phyloP scores from a whole-genome alignment of 1,140 invertebrate genomes.

The Coelopa frigida region DNA sequence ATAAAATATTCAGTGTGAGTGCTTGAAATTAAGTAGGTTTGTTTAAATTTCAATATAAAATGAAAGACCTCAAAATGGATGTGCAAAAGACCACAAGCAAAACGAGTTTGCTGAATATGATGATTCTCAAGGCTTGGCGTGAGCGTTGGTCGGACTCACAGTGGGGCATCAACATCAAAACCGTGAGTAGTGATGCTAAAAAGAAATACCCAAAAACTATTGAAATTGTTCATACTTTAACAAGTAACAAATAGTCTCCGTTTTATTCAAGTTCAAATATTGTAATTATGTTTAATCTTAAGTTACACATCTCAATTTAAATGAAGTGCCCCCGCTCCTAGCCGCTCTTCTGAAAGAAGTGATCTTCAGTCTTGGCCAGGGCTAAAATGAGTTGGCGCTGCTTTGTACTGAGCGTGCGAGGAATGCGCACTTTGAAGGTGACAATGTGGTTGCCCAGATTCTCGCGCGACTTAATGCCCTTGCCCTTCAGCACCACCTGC shows the following conservation, averaged over 20 bases:
- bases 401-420: slow-evolving; percentile 29
- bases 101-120: slow-evolving; percentile 75
- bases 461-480: slow-evolving; percentile 25
- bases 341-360: too few relatives aligned
- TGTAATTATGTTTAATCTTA: too few relatives aligned
- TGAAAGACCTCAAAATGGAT: slow-evolving; percentile 15
- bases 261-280: too few relatives aligned
- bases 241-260: too few relatives aligned
- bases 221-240: too few relatives aligned
- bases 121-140: slow-evolving; percentile 82
- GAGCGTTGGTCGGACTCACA: slow-evolving; percentile 91
- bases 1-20: too few relatives aligned
- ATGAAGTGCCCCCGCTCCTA: background rate
- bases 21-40: too few relatives aligned
- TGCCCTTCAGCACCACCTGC: slow-evolving; percentile 22
- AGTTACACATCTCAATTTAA: too few relatives aligned
- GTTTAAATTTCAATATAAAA: too few relatives aligned
- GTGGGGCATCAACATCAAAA: slow-evolving; percentile 93
- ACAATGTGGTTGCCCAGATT: slow-evolving; percentile 31
- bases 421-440: slow-evolving; percentile 31
- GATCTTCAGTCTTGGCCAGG: slow-evolving; percentile 30
- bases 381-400: slow-evolving; percentile 35
- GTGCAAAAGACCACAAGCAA: slow-evolving; percentile 63
- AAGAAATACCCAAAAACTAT: background rate
- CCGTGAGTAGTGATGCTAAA: slow-evolving; percentile 46